Percentiles rank a stretch among this genome's conserved stretches.
These are phyloP conservation scores for Muscicapa comitata DNA, from an alignment of 2,797 vertebrate species.

Conservation along the genomic window DNA sequence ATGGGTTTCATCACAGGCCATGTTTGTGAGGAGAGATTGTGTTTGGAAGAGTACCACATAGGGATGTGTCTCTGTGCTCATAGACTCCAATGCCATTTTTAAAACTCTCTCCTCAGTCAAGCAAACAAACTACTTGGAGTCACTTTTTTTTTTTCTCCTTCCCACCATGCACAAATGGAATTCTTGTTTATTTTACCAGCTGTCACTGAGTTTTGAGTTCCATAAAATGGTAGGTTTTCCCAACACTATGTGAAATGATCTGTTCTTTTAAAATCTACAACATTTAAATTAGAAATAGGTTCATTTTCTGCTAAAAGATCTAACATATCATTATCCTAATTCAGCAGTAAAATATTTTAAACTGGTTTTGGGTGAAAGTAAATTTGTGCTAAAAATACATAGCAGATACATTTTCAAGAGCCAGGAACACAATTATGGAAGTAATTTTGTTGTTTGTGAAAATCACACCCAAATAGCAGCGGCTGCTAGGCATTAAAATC, in stretches of 20 bases:
- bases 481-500: background rate
- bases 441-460: background rate
- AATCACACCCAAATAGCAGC: background rate
- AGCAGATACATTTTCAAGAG: background rate
- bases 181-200: background rate
- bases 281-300: background rate
- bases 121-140: background rate
- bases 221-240: background rate
- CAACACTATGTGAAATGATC: background rate
- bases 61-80: background rate
- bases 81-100: background rate
- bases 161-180: background rate
- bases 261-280: background rate
- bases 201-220: background rate
- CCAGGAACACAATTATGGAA: background rate
- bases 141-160: background rate
- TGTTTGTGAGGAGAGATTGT: constrained; percentile 12
- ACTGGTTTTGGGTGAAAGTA: background rate
- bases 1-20: background rate
- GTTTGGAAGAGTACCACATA: background rate
- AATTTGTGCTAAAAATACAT: background rate
- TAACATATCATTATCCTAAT: background rate
- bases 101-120: background rate
- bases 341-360: background rate
- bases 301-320: background rate